A percentile compares a stretch with the other conserved stretches of the same genome.
Evolutionary conservation across 2,888 invertebrate genomes (phyloP).

Genomic region (Hesperia comma): DNA sequence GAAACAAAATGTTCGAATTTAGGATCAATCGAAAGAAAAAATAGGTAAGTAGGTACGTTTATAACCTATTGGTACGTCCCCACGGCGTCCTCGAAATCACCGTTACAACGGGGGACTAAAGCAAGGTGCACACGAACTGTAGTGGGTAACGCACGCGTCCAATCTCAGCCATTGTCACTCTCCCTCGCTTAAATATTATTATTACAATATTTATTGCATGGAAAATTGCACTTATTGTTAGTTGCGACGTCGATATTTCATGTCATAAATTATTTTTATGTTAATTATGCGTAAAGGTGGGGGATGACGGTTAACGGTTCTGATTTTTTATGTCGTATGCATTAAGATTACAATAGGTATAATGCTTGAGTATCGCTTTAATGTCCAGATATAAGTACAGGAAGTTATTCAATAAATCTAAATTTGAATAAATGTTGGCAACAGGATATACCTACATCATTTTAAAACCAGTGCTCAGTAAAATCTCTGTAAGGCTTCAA

Average conservation of each 20-base stretch:
- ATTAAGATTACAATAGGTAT: neutral
- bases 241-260: constrained; percentile 71
- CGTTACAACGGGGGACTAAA: constrained; percentile 50
- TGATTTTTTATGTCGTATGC: constrained; percentile 36
- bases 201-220: constrained; percentile 81
- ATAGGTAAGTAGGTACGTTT: too few relatives aligned
- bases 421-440: neutral
- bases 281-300: constrained; percentile 66
- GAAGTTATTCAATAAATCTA: neutral
- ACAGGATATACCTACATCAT: neutral
- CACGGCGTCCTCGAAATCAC: neutral
- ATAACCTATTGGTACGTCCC: neutral
- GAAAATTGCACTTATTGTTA: constrained; percentile 82
- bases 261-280: constrained; percentile 80
- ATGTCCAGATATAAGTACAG: neutral
- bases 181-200: constrained; percentile 74
- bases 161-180: constrained; percentile 61
- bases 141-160: constrained; percentile 65
- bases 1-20: neutral
- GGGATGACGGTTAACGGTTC: constrained; percentile 59
- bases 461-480: too few relatives aligned
- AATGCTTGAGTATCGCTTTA: neutral
- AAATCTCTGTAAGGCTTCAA: too few relatives aligned
- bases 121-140: constrained; percentile 65
- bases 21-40: neutral